Evolutionary conservation across 2,113 vertebrate genomes (phyloP), one percentile per base, ranked within the genome.

Genomic region (Pseudolaguvia tuberculata): DNA sequence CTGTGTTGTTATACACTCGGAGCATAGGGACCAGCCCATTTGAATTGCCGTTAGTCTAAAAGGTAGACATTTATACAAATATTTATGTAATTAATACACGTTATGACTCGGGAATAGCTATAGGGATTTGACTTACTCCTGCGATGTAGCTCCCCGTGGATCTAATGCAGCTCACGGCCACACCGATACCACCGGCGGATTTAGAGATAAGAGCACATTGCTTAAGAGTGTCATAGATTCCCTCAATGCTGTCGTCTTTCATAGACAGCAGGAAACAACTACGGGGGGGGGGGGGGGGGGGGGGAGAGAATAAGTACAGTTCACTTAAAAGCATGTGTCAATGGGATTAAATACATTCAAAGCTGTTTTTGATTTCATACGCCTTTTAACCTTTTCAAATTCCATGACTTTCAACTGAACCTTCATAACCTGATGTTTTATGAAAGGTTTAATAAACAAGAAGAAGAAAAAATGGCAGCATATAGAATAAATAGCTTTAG

Each of bases 171-270:
- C 96, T 97, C 5, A 99, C 94, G 0, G 97, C 94, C 0, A 99
- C 83, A 14, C 97, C 97, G 0, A 99, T 98, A 15, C 97, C 97
- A 0, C 97, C 97, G 0, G 97, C 97, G 14, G 96, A 97, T 81
- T 99, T 99, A 2, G 96, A 99, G 80, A 99, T 95, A 13, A 99
- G 90, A 0, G 96, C 96, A 23, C 96, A 98, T 55, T 98, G 95
- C 89, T 96, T 99, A 76, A 99, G 85, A 0, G 97, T 98, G 80
- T 99, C 96, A 0, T 98, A 99, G 87, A 99, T 99, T 0, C 95
- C 96, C 0, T 96, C 94, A 0, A 99, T 99, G 88, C 97, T 99
- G 90, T 99, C 97, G 0, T 98, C 96, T 82, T 90, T 95, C 96
- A 99, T 99, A 82, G 94, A 85, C 17, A 99, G 88, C 88, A 99